These are phyloP conservation scores for Metacarcinus magister DNA, from an alignment of 2,888 invertebrate genomes.

Conservation along the genomic window DNA sequence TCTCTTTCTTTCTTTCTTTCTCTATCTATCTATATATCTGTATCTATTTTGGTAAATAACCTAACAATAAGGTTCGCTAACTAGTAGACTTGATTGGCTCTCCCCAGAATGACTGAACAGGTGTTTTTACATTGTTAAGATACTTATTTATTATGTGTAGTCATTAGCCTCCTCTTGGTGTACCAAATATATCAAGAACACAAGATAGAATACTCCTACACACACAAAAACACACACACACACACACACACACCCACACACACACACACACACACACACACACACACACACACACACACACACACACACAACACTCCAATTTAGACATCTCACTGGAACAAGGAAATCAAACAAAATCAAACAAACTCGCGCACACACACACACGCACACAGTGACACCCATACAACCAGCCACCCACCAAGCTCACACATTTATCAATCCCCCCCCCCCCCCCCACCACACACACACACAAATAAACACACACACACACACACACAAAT, in stretches of 20 bases:
- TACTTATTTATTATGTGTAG: too few relatives aligned
- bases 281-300: too few relatives aligned
- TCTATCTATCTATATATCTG: background rate
- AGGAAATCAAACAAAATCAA: background rate
- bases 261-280: background rate
- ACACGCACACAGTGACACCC: background rate
- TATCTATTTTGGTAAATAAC: too few relatives aligned
- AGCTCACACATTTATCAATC: background rate
- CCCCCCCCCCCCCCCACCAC: too few relatives aligned
- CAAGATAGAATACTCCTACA: background rate
- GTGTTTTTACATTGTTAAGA: too few relatives aligned
- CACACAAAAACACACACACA: background rate
- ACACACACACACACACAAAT: too few relatives aligned
- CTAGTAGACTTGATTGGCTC: too few relatives aligned
- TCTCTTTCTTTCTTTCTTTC: slow-evolving; percentile 47
- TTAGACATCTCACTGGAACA: background rate
- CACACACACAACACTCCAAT: background rate
- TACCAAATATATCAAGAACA: too few relatives aligned
- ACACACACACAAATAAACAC: too few relatives aligned
- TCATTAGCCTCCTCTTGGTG: too few relatives aligned
- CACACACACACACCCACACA: background rate
- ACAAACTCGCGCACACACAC: background rate
- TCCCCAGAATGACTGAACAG: too few relatives aligned
- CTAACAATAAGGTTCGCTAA: too few relatives aligned
- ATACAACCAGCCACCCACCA: background rate